Base-by-base conservation (phyloP, 2,797 vertebrate species). In the Poecilia picta region DNA sequence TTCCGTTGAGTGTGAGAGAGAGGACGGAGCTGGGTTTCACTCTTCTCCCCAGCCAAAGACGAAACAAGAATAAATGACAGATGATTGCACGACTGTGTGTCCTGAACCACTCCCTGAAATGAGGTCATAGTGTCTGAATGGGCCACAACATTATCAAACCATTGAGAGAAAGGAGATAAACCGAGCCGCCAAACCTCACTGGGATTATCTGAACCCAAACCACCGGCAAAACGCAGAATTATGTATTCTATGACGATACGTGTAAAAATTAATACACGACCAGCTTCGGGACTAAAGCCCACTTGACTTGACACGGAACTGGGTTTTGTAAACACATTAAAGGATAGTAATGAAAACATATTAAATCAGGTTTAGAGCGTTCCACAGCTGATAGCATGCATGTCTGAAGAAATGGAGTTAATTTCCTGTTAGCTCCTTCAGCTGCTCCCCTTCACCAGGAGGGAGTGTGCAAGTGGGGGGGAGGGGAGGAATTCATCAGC, bases 21-120 rank as follows among this genome's bases (percentile, higher is more conserved):
- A 28, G 31, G 31, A 66, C 55, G 75, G 74, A 81, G 80, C 68
- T 31, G 55, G 7, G 25, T n/a, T 77, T 82, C 72, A 76, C 66
- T 75, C 74, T 55, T 78, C 36, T n/a, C 62, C 57, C 79, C 78
- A 68, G 74, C 49, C 82, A 80, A 7, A 79, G 80, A 88, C 72
- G 82, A 53, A 53, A 10, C 8, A 53, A 25, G 10, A 47, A 25
- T 53, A 78, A n/a, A 78, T 83, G 86, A 86, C 86, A 87, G 73
- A 83, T 85, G 36, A 28, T 70, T 71, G 75, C 78, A 79, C 18
- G 83, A 75, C 75, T 87, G 83, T 88, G 90, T 89, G 77, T 76
- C 71, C 80, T 86, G 84, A 82, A 89, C 92, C 92, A 91, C 92
- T 94, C 92, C 93, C 92, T 89, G 83, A 90, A 95, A 94, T 92